Percentiles rank a stretch among this genome's conserved stretches.
These are phyloP conservation scores for Aix galericulata DNA, from an alignment of 2,113 vertebrate species.

Conservation along the genomic window DNA sequence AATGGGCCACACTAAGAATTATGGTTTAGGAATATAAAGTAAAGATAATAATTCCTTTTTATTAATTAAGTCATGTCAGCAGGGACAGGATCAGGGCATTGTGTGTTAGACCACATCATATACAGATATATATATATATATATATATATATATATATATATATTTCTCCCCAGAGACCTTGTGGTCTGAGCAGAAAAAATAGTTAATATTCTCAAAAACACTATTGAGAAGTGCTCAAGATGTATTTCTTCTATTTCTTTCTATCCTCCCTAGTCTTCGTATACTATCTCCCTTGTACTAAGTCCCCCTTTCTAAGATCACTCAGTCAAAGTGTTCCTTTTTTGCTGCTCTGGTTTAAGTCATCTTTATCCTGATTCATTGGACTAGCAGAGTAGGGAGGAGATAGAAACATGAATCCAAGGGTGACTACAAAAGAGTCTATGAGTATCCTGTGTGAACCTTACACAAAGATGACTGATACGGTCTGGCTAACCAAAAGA, in stretches of 20 bases:
- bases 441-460: accelerated
- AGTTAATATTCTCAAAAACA: neutral
- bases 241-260: neutral
- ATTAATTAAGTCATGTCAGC: neutral
- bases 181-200: neutral
- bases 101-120: neutral
- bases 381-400: neutral
- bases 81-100: neutral
- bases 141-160: neutral
- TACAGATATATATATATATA: too few relatives aligned
- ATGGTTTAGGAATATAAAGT: neutral
- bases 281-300: neutral
- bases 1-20: neutral
- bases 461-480: neutral
- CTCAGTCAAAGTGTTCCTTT: neutral
- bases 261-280: neutral
- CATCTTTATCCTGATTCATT: neutral
- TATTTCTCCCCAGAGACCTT: neutral
- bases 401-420: neutral
- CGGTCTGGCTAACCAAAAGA: neutral
- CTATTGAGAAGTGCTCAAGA: neutral
- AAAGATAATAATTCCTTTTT: neutral
- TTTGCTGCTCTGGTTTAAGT: neutral
- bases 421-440: neutral
- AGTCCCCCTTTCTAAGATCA: neutral